Evolutionary conservation across 2,113 vertebrate genomes (phyloP), one percentile per base, ranked within the genome.

Genomic region (Hippocampus guttulatus): DNA sequence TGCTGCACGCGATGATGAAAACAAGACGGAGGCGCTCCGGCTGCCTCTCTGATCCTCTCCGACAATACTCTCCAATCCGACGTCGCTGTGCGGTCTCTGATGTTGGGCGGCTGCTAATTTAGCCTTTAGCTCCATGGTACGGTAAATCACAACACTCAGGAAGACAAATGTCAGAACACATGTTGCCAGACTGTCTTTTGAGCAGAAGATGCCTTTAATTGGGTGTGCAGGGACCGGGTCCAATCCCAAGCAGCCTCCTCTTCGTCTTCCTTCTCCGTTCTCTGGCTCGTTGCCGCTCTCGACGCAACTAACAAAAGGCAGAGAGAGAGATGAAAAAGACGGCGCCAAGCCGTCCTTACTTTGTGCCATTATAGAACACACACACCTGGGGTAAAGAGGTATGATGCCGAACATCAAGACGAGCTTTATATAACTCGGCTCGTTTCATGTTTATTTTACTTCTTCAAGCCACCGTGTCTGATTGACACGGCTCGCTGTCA

Each of bases 111-210:
- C 84, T 88, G 86, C 89, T 92, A 91, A 93, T 91, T 92, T 93
- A 90, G 91, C 92, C 91, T 93, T 93, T 92, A 92, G 92, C 90
- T 89, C 85, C 67, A 60, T 75, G 87, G 86, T 85, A 87, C 86
- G 80, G 90, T 90, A 91, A 91, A 93, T 90, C 90, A 91, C 90
- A 90, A 90, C 88, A 91, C 88, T 88, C 88, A 85, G 87, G 90
- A 92, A 92, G 92, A 92, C 91, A 92, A 93, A 93, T 92, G 92
- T 91, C 91, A 92, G 92, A 91, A 91, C 89, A 92, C 89, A 89
- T 92, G 91, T 92, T 92, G 90, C 90, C 85, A 90, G 88, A 83
- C 85, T 87, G 85, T 81, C 87, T 91, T 93, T 90, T 91, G 89
- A 91, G 92, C 87, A 84, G 80, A 85, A 91, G 85, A 90, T 91